These are phyloP conservation scores for Macaria liturata DNA, from an alignment of 2,888 invertebrate species.

Conservation along the genomic window DNA sequence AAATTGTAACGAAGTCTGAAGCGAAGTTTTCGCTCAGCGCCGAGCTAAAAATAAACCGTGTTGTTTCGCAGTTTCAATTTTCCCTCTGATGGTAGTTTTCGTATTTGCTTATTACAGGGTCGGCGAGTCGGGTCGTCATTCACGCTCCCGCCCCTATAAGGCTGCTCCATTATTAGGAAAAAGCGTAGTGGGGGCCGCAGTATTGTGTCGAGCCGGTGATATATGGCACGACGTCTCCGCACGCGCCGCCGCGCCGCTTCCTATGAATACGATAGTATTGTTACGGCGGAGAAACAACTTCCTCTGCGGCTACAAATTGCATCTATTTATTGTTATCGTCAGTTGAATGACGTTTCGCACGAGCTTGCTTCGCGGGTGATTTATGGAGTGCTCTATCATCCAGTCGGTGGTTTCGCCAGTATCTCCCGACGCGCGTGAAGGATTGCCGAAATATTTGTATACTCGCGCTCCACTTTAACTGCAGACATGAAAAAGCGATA, in stretches of 20 bases:
- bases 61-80: constrained; percentile 26
- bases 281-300: constrained; percentile 19
- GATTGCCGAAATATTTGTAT: constrained; percentile 15
- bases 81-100: constrained; percentile 15
- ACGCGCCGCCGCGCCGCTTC: constrained; percentile 10
- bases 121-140: constrained; percentile 25
- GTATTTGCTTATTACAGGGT: constrained; percentile 22
- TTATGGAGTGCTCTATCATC: constrained; percentile 19
- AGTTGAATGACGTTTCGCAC: constrained; percentile 13
- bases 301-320: constrained; percentile 23
- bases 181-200: constrained; percentile 32
- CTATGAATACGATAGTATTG: constrained; percentile 30
- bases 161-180: constrained; percentile 34
- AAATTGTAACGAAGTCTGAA: too few species aligned
- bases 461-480: constrained; percentile 12
- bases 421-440: constrained; percentile 4
- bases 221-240: constrained; percentile 32
- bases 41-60: constrained; percentile 16
- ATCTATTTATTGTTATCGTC: constrained; percentile 23
- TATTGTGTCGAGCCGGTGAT: constrained; percentile 38
- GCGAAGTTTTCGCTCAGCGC: background rate
- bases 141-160: constrained; percentile 25
- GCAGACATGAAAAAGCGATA: constrained; percentile 18
- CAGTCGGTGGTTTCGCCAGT: constrained; percentile 5
- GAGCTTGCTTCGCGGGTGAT: constrained; percentile 13